Conservation (phyloP, 92 coral and sea anemone species). For the Actinernus sp. region DNA sequence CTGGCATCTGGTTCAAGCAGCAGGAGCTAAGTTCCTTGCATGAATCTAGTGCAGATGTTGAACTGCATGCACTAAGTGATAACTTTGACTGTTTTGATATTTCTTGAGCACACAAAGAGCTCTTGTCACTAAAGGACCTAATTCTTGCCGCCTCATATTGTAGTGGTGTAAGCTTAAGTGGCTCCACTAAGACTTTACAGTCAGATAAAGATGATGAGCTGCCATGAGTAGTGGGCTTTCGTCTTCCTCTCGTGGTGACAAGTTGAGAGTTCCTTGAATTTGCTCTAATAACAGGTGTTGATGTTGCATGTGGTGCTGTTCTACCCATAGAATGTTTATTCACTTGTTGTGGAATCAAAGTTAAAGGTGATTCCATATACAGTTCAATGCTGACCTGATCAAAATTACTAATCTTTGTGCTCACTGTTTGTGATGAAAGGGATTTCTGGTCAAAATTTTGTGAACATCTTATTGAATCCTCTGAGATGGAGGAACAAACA, state of each 20-base stretch:
- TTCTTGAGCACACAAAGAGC: slow-evolving; percentile 7
- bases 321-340: not conserved
- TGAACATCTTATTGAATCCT: too few species aligned
- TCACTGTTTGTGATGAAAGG: too few species aligned
- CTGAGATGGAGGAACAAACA: too few species aligned
- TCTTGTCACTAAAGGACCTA: not conserved
- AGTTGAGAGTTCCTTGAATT: slow-evolving; percentile 28
- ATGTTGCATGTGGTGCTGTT: slow-evolving; percentile 13
- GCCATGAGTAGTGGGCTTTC: not conserved
- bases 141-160: slow-evolving; percentile 31
- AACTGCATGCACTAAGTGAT: too few species aligned
- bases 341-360: not conserved
- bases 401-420: too few species aligned
- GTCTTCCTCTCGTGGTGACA: slow-evolving; percentile 9
- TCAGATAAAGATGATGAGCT: slow-evolving; percentile 7
- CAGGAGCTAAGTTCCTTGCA: too few species aligned
- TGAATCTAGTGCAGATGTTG: too few species aligned
- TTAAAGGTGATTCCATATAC: not conserved
- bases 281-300: slow-evolving; percentile 39
- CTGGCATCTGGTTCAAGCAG: too few species aligned
- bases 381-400: too few species aligned
- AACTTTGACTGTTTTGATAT: not conserved
- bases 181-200: slow-evolving; percentile 50
- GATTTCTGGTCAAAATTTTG: too few species aligned
- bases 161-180: slow-evolving; percentile 58